Conservation (phyloP, 2,888 invertebrate species). For the Hydropsyche betteni region DNA sequence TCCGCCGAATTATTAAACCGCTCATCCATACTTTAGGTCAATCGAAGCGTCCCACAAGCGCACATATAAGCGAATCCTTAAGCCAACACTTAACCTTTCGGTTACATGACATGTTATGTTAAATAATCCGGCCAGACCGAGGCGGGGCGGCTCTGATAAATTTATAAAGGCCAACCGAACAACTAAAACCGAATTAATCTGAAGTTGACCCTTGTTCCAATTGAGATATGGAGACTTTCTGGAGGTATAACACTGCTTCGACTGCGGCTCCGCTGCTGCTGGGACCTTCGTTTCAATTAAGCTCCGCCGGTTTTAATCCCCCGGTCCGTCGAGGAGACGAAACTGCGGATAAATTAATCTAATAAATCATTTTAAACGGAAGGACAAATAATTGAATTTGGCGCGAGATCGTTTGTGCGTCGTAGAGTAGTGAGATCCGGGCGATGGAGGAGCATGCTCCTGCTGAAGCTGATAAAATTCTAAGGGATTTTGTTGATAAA, state of each 20-base stretch:
- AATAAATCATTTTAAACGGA: conserved; percentile 39
- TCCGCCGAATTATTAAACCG: conserved; percentile 21
- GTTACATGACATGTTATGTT: conserved; percentile 48
- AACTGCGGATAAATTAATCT: conserved; percentile 43
- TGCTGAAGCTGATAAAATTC: too few relatives aligned
- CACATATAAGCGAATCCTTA: conserved; percentile 20
- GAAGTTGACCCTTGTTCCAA: conserved; percentile 45
- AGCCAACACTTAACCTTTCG: conserved; percentile 43
- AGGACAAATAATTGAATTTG: conserved; percentile 37
- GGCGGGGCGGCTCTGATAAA: conserved; percentile 20
- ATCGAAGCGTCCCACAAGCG: conserved; percentile 16
- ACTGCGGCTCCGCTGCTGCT: not conserved
- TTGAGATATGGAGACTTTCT: conserved; percentile 39
- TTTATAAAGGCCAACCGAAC: conserved; percentile 35
- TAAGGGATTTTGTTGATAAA: too few relatives aligned
- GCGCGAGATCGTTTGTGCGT: not conserved
- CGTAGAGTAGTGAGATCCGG: too few relatives aligned
- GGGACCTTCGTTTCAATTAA: conserved; percentile 39
- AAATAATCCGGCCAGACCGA: conserved; percentile 37
- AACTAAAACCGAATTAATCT: conserved; percentile 42
- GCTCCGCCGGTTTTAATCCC: conserved; percentile 34
- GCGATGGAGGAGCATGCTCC: too few relatives aligned
- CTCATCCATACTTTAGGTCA: conserved; percentile 24
- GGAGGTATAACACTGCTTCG: too few relatives aligned
- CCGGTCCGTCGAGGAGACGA: conserved; percentile 20